A percentile compares a stretch with the other conserved stretches of the same genome.
These are phyloP conservation scores for Orchesella flavescens DNA, from an alignment of 2,888 invertebrate genomes.

Conservation along the genomic window DNA sequence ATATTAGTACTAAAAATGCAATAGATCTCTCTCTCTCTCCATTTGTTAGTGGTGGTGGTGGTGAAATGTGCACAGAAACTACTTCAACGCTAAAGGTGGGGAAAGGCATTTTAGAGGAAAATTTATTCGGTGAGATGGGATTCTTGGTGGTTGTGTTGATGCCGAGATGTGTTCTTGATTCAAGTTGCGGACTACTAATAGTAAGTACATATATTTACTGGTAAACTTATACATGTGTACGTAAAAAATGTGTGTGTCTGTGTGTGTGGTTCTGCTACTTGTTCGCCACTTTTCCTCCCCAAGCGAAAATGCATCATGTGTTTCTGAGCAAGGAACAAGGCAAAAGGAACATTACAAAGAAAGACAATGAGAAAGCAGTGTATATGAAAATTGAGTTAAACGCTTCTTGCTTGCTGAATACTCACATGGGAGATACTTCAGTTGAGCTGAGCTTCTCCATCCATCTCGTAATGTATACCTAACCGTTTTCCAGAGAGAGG, in stretches of 20 bases:
- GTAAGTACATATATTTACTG: slow-evolving; percentile 6
- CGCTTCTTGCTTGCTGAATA: slow-evolving; percentile 67
- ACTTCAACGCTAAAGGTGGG: slow-evolving; percentile 28
- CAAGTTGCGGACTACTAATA: slow-evolving; percentile 7
- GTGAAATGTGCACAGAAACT: slow-evolving; percentile 16
- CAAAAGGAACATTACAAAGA: slow-evolving; percentile 16
- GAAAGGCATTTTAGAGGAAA: slow-evolving; percentile 20
- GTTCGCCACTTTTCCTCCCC: slow-evolving; percentile 29
- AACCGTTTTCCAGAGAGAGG: neutral
- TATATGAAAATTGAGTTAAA: slow-evolving; percentile 72
- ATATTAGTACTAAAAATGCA: neutral
- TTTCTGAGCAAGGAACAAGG: slow-evolving; percentile 9
- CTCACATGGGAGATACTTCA: slow-evolving; percentile 66
- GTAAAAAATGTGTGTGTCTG: neutral
- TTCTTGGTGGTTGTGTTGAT: neutral
- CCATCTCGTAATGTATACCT: neutral
- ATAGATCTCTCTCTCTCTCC: slow-evolving; percentile 1
- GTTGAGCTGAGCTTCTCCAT: slow-evolving; percentile 37
- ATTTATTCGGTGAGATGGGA: slow-evolving; percentile 1
- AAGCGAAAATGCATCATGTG: slow-evolving; percentile 41
- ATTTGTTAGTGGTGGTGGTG: slow-evolving; percentile 6
- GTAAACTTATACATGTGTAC: neutral
- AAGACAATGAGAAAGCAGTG: slow-evolving; percentile 54
- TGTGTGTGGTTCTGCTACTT: neutral
- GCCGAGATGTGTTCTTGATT: slow-evolving; percentile 8